These are phyloP conservation scores for Amphiprion clarkii DNA, from an alignment of 2,797 vertebrate species.

Conservation along the genomic window DNA sequence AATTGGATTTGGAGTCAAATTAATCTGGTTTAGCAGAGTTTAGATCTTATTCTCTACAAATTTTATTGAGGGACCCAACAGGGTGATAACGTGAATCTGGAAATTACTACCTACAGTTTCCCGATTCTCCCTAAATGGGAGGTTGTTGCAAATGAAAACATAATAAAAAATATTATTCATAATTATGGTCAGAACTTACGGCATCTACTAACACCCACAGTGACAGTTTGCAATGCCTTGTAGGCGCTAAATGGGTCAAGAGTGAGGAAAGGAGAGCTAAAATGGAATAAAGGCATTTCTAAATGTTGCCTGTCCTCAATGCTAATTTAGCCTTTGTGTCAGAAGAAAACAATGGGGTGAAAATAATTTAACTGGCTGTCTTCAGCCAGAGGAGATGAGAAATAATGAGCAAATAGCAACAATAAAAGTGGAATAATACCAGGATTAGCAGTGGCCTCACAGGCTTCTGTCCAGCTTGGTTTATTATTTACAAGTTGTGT, in stretches of 20 bases:
- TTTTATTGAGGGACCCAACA: constrained; percentile 14
- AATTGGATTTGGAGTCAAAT: constrained; percentile 66
- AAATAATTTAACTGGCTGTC: constrained; percentile 81
- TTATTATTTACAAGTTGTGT: constrained; percentile 88
- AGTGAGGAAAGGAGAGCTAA: constrained; percentile 44
- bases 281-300: constrained; percentile 70
- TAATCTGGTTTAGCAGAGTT: constrained; percentile 45
- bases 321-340: constrained; percentile 77
- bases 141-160: constrained; percentile 53
- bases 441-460: constrained; percentile 84
- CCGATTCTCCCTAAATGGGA: constrained; percentile 37
- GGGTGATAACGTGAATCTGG: constrained; percentile 31
- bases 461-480: constrained; percentile 83
- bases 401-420: constrained; percentile 87
- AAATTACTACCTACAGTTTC: constrained; percentile 37
- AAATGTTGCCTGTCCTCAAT: constrained; percentile 68
- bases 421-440: constrained; percentile 89
- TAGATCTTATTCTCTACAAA: constrained; percentile 38
- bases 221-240: constrained; percentile 47
- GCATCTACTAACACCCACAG: constrained; percentile 52
- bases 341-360: constrained; percentile 74
- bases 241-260: constrained; percentile 56
- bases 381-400: constrained; percentile 80
- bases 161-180: constrained; percentile 61
- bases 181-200: constrained; percentile 49